Base-by-base conservation (phyloP, 2,888 invertebrate genomes). In the Apocheima hispidaria region DNA sequence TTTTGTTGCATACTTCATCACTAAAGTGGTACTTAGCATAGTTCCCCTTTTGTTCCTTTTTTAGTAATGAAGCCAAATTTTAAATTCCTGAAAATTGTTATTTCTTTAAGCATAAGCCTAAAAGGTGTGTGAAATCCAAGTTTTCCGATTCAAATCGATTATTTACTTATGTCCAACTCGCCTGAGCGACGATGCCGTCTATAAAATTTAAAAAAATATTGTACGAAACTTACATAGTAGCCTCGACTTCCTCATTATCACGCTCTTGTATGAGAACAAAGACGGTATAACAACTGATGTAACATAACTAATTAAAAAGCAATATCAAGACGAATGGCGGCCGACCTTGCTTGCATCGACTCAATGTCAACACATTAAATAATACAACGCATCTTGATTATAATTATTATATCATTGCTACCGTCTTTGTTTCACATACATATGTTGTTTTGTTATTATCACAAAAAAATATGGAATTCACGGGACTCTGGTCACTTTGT, bases 201-300 rank as follows among this genome's bases (percentile, higher is more conserved):
- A n/a, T n/a, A n/a, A n/a, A n/a, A n/a, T n/a, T n/a, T n/a, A n/a
- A n/a, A 9, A 38, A 6, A 16, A 38, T 16, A 16, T 23, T n/a
- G 21, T 2, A 10, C 28, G 14, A 46, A 9, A 30, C 33, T 35
- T 21, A 20, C 33, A 53, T 41, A 16, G 53, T 7, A 43, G 14
- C 33, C 53, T 16, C 43, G 33, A 53, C 36, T 28, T 54, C 28
- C 14, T 20, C 23, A n/a, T 36, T 10, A 36, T 18, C 26, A 18
- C 26, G 4, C 26, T 14, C n/a, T 4, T 26, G 54, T 46, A 20
- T 52, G 14, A n/a, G 26, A 28, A 54, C 54, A 46, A 46, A 54
- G 54, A 18, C 36, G 46, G 20, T 7, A n/a, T 26, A 9, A 14
- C 5, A 54, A 46, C 12, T 28, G 46, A n/a, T 7, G 21, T 26